Conservation (phyloP, 2,113 vertebrate species). For the Pangasianodon hypophthalmus region DNA sequence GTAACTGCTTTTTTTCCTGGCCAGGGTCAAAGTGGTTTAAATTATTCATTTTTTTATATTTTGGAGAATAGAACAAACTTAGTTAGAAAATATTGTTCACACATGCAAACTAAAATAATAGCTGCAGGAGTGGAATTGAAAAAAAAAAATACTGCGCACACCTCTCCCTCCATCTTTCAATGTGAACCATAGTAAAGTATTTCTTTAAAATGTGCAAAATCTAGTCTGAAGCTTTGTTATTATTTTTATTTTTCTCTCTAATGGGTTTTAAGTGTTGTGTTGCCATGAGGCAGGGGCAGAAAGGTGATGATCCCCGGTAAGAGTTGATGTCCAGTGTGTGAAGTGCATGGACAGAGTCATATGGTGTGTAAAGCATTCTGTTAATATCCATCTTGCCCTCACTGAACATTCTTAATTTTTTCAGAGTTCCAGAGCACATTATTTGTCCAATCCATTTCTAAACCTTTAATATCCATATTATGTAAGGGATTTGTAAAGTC, state of each 20-base stretch:
- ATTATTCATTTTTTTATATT: neutral
- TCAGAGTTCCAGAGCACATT: neutral
- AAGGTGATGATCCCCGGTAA: neutral
- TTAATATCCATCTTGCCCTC: neutral
- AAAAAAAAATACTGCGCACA: neutral
- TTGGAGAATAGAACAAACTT: neutral
- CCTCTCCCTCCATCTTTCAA: too few relatives aligned
- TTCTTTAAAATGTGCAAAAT: neutral
- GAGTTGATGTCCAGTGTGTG: conserved; percentile 18
- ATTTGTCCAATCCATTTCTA: neutral
- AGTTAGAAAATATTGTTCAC: neutral
- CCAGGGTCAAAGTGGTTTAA: neutral
- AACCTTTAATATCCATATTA: neutral
- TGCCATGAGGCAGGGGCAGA: neutral
- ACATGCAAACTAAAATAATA: neutral
- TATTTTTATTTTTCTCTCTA: neutral
- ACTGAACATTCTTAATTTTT: neutral
- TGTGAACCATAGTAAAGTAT: neutral
- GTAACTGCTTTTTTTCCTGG: neutral
- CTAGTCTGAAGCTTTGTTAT: neutral
- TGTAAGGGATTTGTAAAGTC: conserved; percentile 15
- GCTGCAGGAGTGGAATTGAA: neutral
- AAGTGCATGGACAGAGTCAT: conserved; percentile 1
- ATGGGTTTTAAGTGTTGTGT: neutral
- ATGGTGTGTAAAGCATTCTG: neutral